Conservation (phyloP, 2,113 vertebrate species). For the Microcebus ravelobensis region DNA sequence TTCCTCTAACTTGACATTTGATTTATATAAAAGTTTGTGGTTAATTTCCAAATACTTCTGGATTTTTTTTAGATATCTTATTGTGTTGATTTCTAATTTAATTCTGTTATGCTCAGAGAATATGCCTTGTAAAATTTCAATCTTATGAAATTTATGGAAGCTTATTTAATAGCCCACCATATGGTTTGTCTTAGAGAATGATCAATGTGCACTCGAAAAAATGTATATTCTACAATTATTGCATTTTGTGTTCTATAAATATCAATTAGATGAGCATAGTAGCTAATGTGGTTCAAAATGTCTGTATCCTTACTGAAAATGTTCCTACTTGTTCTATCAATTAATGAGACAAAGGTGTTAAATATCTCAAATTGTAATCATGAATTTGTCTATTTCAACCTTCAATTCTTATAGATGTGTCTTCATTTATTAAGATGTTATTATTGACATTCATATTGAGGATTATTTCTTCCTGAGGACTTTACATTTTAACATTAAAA, state of each 20-base stretch:
- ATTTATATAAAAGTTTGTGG: background rate
- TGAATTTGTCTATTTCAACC: background rate
- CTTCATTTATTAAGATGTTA: background rate
- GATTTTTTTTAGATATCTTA: background rate
- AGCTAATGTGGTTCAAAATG: background rate
- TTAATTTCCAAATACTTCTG: background rate
- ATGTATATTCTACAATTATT: background rate
- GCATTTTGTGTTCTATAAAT: background rate
- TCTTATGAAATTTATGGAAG: background rate
- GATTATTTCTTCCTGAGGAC: background rate
- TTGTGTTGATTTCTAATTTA: background rate
- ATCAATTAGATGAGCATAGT: background rate
- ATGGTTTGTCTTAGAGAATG: background rate
- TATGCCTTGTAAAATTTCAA: background rate
- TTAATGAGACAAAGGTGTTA: background rate
- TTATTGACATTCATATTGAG: background rate
- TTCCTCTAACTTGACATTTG: constrained; percentile 10
- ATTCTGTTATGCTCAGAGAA: background rate
- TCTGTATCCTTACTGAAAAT: background rate
- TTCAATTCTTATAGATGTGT: background rate
- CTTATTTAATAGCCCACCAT: background rate
- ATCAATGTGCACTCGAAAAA: background rate
- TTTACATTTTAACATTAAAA: background rate
- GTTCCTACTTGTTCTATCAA: background rate
- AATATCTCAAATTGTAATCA: background rate